Evolutionary conservation across 2,888 invertebrate genomes (phyloP), one percentile per base, ranked within the genome.

Genomic region (Agriotes lineatus): DNA sequence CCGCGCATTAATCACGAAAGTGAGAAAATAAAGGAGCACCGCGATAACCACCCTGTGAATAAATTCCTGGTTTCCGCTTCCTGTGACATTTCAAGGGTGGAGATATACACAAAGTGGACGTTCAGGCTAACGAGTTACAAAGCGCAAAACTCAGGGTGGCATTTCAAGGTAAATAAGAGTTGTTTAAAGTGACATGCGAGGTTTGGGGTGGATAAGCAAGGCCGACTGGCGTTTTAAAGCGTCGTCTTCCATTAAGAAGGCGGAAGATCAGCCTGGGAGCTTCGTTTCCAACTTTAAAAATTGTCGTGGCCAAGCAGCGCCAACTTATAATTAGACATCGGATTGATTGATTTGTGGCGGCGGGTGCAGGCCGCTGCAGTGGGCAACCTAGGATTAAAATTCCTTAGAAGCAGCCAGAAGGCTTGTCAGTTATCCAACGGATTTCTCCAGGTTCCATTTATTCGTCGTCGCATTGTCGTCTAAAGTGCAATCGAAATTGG

Each of bases 81-180:
- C 30, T 5, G 20, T 50, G 52, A 42, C 50, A 52, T 61, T 33
- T 42, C 59, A 48, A 60, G 59, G 59, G 45, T 60, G 18, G 19
- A 60, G 59, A 45, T 60, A 60, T 30, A 48, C 45, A 59, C 45
- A 59, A 61, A 61, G 61, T 61, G 61, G 61, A 52, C 61, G 52
- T 50, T 52, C 52, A 61, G 37, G 18, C 20, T 61, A 52, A 61
- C 61, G 48, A 61, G 61, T 61, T 52, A 50, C 50, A 61, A 52
- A 61, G 61, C 50, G 48, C 37, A 61, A 61, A 61, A 61, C 61
- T 52, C 48, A 50, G 61, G 61, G 18, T 61, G 61, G 61, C 61
- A 52, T 61, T 61, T 61, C 52, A 61, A 61, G 61, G 61, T 61
- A 61, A 61, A 61, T 61, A 61, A 39, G 50, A 61, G 50, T 61